A percentile compares a stretch with the other conserved stretches of the same genome.
phyloP scores from a whole-genome alignment of 2,888 invertebrate species.

The Venusia cambrica region DNA sequence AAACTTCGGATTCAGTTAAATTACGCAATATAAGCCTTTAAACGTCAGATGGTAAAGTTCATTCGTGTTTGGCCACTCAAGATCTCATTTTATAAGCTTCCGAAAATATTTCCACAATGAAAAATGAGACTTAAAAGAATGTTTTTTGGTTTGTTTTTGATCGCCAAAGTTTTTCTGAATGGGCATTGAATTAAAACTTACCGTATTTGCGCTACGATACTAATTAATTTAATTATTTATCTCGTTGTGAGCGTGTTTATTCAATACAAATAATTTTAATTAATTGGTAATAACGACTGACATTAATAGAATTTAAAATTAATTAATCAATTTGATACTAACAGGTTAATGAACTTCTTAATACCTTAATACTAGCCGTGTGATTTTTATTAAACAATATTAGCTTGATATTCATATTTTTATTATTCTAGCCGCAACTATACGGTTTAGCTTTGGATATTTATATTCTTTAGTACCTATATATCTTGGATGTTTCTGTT shows the following conservation, averaged over 20 bases:
- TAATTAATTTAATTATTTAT: constrained; percentile 77
- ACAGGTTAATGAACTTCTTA: no score
- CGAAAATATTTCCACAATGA: constrained; percentile 64
- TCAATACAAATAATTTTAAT: constrained; percentile 59
- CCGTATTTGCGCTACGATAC: constrained; percentile 70
- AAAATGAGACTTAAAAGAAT: constrained; percentile 64
- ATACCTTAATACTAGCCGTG: no score
- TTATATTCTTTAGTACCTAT: no score
- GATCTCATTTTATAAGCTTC: constrained; percentile 71
- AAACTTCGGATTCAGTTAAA: constrained; percentile 57
- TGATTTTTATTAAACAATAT: no score
- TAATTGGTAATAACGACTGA: constrained; percentile 28
- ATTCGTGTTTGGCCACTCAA: constrained; percentile 44
- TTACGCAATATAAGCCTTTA: constrained; percentile 54
- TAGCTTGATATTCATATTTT: no score
- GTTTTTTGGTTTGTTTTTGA: constrained; percentile 60
- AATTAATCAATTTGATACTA: constrained; percentile 12
- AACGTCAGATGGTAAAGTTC: constrained; percentile 43
- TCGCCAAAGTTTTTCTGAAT: constrained; percentile 53
- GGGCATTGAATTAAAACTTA: constrained; percentile 77
- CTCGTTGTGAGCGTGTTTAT: constrained; percentile 65
- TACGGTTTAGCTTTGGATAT: no score
- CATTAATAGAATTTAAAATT: no score
- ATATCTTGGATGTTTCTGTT: no score
- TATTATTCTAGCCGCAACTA: no score